Base-by-base conservation (phyloP, 2,113 vertebrate species). In the Cyrtonyx montezumae region DNA sequence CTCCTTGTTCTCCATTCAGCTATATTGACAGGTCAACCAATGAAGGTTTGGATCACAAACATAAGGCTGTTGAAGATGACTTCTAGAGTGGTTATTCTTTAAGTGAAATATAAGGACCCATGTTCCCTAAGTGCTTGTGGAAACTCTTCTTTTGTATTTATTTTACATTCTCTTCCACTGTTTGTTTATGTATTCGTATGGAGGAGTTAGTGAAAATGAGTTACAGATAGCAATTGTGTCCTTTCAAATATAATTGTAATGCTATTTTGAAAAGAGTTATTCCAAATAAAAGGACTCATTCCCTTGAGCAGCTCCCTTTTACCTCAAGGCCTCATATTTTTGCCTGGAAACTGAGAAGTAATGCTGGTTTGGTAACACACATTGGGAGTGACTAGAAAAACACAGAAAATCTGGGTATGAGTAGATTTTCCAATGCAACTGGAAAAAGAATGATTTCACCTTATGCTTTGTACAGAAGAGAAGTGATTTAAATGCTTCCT, bases 361-460 rank as follows among this genome's bases (percentile, higher is more conserved):
- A 61, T 70, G 75, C 59, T 69, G 68, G 49, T 67, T 84, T 83
- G 46, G 80, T 95, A 90, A 95, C 75, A 62, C 77, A 90, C 73
- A 5, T 43, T 80, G 89, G 87, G 87, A 96, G 73, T 66, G 1
- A 5, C 90, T 90, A 84, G 79, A 45, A 93, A 96, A 96, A 92
- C 81, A 95, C 40, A 51, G 71, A 92, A 92, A 95, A 78, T n/a
- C 48, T 90, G 79, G 81, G 76, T 62, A 81, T 30, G 73, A 93
- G 68, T 28, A 71, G 82, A 87, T 90, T 95, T 95, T 96, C 84
- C 93, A 83, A 36, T 20, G 68, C 36, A 78, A 94, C 32, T 93
- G 91, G 94, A 95, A 94, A 96, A 94, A 87, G 65, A 90, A 93
- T 92, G 56, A 90, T 93, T 95, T 96, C 82, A 96, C 79, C 48